Evolutionary conservation across 2,113 vertebrate species (phyloP).

Genomic region (Vulpes vulpes): DNA sequence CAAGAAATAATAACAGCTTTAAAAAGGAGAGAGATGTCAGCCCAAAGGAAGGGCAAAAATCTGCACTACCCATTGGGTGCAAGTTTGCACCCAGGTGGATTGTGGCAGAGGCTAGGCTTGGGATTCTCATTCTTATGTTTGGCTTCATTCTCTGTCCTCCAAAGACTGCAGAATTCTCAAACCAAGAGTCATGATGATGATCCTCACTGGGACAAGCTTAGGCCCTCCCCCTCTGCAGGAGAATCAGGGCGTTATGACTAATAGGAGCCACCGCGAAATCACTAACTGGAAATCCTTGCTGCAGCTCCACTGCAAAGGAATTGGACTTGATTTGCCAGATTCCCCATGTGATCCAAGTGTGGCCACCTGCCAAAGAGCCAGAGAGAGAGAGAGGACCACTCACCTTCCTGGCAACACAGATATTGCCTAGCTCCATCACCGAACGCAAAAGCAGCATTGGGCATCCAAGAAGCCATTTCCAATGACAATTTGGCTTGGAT

Average conservation of each 20-base stretch:
- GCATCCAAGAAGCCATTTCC: neutral
- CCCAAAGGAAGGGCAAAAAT: neutral
- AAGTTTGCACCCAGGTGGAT: neutral
- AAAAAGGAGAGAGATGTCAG: neutral
- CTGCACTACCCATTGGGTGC: neutral
- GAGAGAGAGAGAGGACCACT: conserved; percentile 39
- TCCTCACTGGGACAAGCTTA: neutral
- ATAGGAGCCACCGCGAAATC: conserved; percentile 9
- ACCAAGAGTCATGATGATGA: neutral
- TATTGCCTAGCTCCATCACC: neutral
- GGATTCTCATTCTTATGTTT: neutral
- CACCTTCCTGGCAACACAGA: conserved; percentile 29
- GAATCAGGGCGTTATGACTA: conserved; percentile 31
- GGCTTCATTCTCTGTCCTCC: neutral
- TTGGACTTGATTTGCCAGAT: conserved; percentile 58
- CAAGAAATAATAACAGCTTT: neutral
- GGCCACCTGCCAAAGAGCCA: conserved; percentile 66
- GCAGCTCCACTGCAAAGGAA: conserved; percentile 63
- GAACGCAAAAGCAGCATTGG: neutral
- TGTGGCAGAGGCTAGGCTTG: neutral
- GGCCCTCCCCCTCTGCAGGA: neutral
- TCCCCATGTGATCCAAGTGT: conserved; percentile 66
- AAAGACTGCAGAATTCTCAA: neutral
- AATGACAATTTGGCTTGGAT: neutral
- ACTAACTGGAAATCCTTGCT: conserved; percentile 72